A percentile compares a stretch with the other conserved stretches of the same genome.
phyloP scores from a whole-genome alignment of 2,797 vertebrate genomes.

The Erethizon dorsatum region DNA sequence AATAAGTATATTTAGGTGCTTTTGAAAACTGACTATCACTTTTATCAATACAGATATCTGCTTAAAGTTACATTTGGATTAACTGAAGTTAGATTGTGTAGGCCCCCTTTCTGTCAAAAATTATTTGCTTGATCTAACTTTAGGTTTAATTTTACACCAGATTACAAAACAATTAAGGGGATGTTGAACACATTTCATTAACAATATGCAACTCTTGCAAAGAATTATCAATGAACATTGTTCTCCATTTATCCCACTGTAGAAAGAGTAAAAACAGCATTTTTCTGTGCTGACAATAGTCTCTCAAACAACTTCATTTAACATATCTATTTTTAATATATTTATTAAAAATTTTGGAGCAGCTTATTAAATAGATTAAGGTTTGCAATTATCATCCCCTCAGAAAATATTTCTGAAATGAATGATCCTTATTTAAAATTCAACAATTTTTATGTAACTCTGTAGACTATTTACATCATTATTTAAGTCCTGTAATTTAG shows the following conservation, averaged over 20 bases:
- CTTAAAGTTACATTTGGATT: neutral
- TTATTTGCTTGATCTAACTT: neutral
- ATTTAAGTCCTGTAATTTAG: constrained; percentile 51
- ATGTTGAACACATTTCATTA: neutral
- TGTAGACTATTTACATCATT: neutral
- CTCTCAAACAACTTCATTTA: neutral
- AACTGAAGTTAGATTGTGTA: neutral
- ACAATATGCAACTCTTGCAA: neutral
- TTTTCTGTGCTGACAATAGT: neutral
- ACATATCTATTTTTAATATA: constrained; percentile 9
- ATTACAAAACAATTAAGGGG: neutral
- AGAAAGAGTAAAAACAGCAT: neutral
- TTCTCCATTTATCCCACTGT: neutral
- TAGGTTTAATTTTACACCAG: neutral
- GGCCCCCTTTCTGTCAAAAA: neutral
- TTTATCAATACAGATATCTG: neutral
- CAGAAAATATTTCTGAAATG: constrained; percentile 29
- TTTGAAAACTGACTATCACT: neutral
- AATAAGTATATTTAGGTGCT: neutral
- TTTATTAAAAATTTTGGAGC: constrained; percentile 12
- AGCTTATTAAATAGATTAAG: neutral
- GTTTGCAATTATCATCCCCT: neutral
- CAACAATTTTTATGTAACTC: neutral
- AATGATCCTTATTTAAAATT: constrained; percentile 44
- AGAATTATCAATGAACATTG: neutral